Conservation (phyloP, 2,888 invertebrate species). For the Brachyptera putata region DNA sequence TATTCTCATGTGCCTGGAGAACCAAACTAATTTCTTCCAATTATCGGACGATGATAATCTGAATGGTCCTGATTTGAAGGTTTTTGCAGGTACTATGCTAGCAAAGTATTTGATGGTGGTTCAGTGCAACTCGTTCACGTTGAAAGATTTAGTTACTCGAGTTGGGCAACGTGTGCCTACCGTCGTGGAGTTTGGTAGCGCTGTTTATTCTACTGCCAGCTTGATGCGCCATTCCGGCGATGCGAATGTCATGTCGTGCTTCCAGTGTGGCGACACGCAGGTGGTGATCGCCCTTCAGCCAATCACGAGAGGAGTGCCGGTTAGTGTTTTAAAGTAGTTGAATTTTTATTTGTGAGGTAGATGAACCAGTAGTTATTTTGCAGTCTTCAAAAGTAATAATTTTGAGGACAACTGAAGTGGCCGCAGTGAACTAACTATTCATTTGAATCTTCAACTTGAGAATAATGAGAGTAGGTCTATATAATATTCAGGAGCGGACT, state of each 20-base stretch:
- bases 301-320: constrained; percentile 65
- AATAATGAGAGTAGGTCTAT: no score
- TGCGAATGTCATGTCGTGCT: constrained; percentile 70
- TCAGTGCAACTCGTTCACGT: constrained; percentile 80
- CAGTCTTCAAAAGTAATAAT: no score
- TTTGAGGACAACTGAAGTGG: no score
- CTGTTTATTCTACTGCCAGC: constrained; percentile 72
- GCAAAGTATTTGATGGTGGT: constrained; percentile 74
- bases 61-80: background rate
- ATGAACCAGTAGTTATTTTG: no score
- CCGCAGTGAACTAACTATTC: no score
- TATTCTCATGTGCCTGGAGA: constrained; percentile 55
- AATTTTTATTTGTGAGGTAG: no score
- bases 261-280: constrained; percentile 46
- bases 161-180: constrained; percentile 39
- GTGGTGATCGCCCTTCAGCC: constrained; percentile 58
- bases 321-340: no score
- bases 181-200: constrained; percentile 56
- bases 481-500: no score
- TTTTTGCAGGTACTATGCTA: constrained; percentile 58
- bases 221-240: constrained; percentile 85
- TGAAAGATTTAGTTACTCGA: constrained; percentile 53
- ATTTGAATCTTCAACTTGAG: no score
- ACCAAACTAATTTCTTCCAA: background rate
- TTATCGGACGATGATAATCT: background rate